Evolutionary conservation across 2,797 vertebrate genomes (phyloP).

Genomic region (Notamacropus eugenii): DNA sequence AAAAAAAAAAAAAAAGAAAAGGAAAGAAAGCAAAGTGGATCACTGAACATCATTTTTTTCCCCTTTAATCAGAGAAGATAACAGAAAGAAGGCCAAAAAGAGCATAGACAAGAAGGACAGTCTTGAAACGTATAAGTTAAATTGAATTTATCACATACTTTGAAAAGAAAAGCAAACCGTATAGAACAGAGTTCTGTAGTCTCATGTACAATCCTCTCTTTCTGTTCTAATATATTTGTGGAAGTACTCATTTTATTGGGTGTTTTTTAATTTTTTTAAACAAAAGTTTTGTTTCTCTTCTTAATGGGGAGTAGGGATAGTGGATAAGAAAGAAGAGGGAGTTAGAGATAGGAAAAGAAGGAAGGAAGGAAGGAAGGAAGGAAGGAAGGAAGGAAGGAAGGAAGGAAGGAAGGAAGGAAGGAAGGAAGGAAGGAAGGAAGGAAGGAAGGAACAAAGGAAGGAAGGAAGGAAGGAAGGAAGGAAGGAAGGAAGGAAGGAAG

Average conservation of each 20-base stretch:
- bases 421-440: background rate
- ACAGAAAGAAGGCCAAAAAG: background rate
- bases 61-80: background rate
- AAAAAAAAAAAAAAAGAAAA: background rate
- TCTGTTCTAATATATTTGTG: background rate
- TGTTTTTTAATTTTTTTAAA: background rate
- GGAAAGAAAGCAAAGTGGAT: background rate
- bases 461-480: background rate
- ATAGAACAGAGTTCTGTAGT: background rate
- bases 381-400: too few species aligned
- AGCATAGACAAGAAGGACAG: background rate
- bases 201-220: background rate
- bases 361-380: too few species aligned
- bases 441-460: too few species aligned
- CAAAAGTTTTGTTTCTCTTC: background rate
- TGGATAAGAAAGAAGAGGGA: background rate
- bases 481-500: too few species aligned
- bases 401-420: too few species aligned
- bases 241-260: background rate
- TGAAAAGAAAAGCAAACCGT: background rate
- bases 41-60: background rate
- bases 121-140: background rate
- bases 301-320: background rate
- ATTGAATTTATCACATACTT: background rate
- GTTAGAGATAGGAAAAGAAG: background rate